Evolutionary conservation across 2,888 invertebrate genomes (phyloP).

Genomic region (Microplitis deprimator): DNA sequence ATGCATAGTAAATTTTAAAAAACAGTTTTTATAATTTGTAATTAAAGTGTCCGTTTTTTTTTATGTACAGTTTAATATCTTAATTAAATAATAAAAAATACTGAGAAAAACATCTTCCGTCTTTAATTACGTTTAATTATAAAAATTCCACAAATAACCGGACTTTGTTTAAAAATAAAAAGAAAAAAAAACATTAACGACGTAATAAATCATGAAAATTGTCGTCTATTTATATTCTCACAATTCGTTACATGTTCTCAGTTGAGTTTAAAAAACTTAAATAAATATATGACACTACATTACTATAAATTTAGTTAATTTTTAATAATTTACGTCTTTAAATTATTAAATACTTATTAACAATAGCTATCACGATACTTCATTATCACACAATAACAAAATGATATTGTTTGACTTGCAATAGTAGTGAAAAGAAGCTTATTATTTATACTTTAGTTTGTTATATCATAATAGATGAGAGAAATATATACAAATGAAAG

Average conservation of each 20-base stretch:
- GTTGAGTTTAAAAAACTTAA: neutral
- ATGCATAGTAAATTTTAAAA: neutral
- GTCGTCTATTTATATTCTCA: neutral
- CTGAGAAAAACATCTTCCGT: neutral
- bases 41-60: neutral
- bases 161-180: neutral
- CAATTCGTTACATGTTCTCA: neutral
- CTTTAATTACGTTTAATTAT: neutral
- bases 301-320: too few species aligned
- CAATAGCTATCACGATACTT: neutral
- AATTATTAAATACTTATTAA: neutral
- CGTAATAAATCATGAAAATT: constrained; percentile 12
- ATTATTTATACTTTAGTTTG: neutral
- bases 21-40: constrained; percentile 1
- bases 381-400: neutral
- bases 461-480: constrained; percentile 6
- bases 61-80: neutral
- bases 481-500: constrained; percentile 1
- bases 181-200: constrained; percentile 8
- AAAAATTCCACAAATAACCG: neutral
- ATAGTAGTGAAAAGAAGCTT: neutral
- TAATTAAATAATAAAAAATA: constrained; percentile 2
- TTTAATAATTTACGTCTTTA: neutral
- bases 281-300: neutral
- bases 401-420: neutral